A percentile compares a stretch with the other conserved stretches of the same genome.
These are phyloP conservation scores for Chelonoidis abingdonii DNA, from an alignment of 2,113 vertebrate species.

Conservation along the genomic window DNA sequence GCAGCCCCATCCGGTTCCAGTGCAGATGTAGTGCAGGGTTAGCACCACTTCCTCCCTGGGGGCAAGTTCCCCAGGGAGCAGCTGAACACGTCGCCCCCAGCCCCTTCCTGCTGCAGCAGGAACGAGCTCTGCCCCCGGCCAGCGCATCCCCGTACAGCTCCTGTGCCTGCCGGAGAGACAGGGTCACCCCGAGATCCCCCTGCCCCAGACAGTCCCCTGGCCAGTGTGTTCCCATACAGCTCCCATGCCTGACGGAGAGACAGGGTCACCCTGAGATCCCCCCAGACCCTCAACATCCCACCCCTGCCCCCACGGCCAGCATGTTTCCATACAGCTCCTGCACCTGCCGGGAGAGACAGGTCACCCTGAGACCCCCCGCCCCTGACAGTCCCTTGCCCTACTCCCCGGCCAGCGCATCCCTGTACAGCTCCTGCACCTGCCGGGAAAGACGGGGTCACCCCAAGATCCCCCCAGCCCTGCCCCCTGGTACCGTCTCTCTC, in stretches of 20 bases:
- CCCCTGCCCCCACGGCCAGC: background rate
- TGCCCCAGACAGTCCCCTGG: background rate
- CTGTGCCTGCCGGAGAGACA: constrained; percentile 69
- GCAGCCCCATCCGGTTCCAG: constrained; percentile 83
- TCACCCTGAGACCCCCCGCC: background rate
- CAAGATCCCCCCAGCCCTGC: background rate
- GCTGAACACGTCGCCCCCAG: constrained; percentile 82
- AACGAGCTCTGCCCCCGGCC: constrained; percentile 83
- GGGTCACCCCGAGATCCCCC: background rate
- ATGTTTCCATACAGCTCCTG: background rate
- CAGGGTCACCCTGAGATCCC: background rate
- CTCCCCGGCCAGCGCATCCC: background rate
- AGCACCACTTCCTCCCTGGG: constrained; percentile 78
- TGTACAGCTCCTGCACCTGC: too few species aligned
- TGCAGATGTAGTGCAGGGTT: constrained; percentile 82
- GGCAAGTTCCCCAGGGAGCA: constrained; percentile 84
- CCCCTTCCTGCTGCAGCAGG: constrained; percentile 81
- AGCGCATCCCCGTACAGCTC: constrained; percentile 82
- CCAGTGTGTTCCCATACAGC: constrained; percentile 74
- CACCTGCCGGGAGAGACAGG: too few species aligned
- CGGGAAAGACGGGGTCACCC: background rate
- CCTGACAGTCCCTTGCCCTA: background rate
- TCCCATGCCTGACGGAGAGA: constrained; percentile 71
- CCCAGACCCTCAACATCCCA: too few species aligned
- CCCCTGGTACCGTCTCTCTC: background rate